These are phyloP conservation scores for Xyrichtys novacula DNA, from an alignment of 2,797 vertebrate species.

Conservation along the genomic window DNA sequence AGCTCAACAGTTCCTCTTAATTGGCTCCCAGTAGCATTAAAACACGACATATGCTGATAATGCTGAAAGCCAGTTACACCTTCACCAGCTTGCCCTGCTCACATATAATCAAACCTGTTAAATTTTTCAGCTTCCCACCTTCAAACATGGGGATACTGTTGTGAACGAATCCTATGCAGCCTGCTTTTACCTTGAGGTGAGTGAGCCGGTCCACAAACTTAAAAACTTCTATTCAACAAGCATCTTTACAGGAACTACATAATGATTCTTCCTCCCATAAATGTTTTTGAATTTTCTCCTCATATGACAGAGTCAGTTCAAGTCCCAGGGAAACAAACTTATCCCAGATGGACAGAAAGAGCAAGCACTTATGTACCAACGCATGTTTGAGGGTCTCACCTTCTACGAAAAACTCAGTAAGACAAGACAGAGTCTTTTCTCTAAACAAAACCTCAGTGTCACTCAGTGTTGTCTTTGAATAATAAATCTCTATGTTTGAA, in stretches of 20 bases:
- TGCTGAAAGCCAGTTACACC: background rate
- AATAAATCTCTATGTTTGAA: background rate
- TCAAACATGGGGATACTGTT: conserved; percentile 76
- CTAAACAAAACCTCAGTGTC: too few relatives aligned
- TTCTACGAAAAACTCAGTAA: conserved; percentile 82
- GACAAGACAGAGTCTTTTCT: too few relatives aligned
- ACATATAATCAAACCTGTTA: background rate
- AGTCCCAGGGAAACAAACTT: conserved; percentile 78
- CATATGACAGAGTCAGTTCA: conserved; percentile 76
- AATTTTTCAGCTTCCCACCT: conserved; percentile 76
- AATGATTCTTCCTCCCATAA: background rate
- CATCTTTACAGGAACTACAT: background rate
- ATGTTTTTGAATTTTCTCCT: background rate
- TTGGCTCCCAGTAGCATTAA: conserved; percentile 13
- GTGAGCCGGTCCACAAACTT: background rate
- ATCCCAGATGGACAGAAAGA: conserved; percentile 71
- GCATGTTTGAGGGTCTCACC: conserved; percentile 77
- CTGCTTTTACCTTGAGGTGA: conserved; percentile 85
- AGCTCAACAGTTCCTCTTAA: background rate
- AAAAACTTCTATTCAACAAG: too few relatives aligned
- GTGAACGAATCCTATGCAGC: conserved; percentile 81
- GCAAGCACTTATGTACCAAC: conserved; percentile 80
- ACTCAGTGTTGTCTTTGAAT: too few relatives aligned
- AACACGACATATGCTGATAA: background rate
- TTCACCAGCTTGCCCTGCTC: background rate